phyloP scores from a whole-genome alignment of 1,140 invertebrate genomes.

The Drosophila gunungcola region DNA sequence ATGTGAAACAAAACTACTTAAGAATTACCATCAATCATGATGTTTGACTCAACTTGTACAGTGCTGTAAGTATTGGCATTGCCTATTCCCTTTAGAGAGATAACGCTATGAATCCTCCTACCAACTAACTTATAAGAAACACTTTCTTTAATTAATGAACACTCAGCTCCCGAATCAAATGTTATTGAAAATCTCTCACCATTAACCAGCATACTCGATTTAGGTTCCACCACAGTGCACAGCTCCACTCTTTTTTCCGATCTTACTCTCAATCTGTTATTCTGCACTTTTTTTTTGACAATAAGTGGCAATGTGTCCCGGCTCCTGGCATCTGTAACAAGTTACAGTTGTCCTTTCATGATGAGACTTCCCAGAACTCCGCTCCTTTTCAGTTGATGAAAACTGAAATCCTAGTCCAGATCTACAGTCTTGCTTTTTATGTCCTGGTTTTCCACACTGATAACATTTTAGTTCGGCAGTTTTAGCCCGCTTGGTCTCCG shows the following conservation, averaged over 20 bases:
- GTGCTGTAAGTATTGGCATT: slow-evolving; percentile 2
- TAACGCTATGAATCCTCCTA: slow-evolving; percentile 1
- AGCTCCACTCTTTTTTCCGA: background rate
- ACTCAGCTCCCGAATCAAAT: slow-evolving; percentile 1
- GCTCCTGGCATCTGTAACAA: too few species aligned
- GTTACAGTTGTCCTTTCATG: background rate
- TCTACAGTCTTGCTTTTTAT: too few species aligned
- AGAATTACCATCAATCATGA: background rate
- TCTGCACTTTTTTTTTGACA: background rate
- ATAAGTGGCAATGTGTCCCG: background rate
- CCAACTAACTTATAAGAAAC: slow-evolving; percentile 3
- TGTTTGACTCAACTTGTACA: background rate
- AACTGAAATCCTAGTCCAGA: too few species aligned
- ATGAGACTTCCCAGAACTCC: too few species aligned
- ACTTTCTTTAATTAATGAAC: background rate
- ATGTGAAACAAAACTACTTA: background rate
- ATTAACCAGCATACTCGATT: background rate
- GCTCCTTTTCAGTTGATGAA: too few species aligned
- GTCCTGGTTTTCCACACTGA: too few species aligned
- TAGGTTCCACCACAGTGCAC: background rate
- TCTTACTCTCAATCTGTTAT: background rate
- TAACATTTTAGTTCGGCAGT: background rate
- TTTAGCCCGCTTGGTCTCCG: background rate
- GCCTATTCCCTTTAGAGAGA: background rate
- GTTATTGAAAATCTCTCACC: background rate